Percentiles rank a stretch among this genome's conserved stretches.
Evolutionary conservation across 2,797 vertebrate species (phyloP).

Genomic region (Poeciliopsis gracilis): DNA sequence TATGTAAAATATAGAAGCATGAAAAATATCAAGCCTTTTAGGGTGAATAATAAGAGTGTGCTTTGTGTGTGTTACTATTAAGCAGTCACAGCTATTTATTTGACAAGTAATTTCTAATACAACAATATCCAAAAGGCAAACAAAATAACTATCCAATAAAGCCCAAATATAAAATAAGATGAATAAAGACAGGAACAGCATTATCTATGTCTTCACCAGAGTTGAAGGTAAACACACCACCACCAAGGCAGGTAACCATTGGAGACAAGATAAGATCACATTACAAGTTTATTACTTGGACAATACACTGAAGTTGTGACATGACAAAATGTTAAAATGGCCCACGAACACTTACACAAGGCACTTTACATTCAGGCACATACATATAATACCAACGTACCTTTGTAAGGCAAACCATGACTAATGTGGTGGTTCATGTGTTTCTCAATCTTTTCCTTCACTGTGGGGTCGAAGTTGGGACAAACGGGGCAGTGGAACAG

Average conservation of each 20-base stretch:
- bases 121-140: background rate
- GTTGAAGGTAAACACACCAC: background rate
- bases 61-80: background rate
- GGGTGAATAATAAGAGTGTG: background rate
- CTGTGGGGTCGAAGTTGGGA: background rate
- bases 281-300: background rate
- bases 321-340: background rate
- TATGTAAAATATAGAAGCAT: background rate
- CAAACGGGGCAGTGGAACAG: slow-evolving; percentile 6
- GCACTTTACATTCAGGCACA: background rate
- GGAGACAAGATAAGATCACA: background rate
- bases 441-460: slow-evolving; percentile 4
- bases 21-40: background rate
- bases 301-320: background rate
- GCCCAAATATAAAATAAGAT: background rate
- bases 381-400: background rate
- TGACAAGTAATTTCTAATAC: background rate
- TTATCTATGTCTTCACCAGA: background rate
- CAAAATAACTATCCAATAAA: background rate
- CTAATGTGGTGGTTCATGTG: slow-evolving; percentile 8
- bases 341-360: background rate
- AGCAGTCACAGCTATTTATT: background rate
- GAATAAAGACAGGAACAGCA: background rate
- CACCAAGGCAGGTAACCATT: background rate
- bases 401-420: slow-evolving; percentile 7